These are phyloP conservation scores for Acleris holmiana DNA, from an alignment of 2,888 invertebrate species.

Conservation along the genomic window DNA sequence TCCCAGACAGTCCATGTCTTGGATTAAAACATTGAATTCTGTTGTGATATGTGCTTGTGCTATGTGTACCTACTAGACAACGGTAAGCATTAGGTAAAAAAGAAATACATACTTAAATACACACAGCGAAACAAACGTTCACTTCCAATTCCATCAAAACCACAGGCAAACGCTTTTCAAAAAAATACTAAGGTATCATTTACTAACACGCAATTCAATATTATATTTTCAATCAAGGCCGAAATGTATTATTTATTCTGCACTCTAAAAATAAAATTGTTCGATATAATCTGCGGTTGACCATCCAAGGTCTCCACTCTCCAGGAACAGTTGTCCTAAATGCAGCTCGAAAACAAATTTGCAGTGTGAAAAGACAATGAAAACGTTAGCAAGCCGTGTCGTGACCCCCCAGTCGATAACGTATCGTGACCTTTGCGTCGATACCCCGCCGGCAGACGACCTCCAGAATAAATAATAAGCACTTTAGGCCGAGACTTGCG, in stretches of 20 bases:
- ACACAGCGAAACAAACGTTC: too few relatives aligned
- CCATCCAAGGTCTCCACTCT: background rate
- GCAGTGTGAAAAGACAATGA: conserved; percentile 26
- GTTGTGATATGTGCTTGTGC: too few relatives aligned
- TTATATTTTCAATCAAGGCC: background rate
- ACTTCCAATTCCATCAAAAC: too few relatives aligned
- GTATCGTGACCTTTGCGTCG: conserved; percentile 36
- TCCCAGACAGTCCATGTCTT: too few relatives aligned
- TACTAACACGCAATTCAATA: conserved; percentile 3
- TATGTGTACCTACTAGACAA: too few relatives aligned
- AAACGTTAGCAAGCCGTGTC: conserved; percentile 29
- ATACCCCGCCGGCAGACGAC: conserved; percentile 19
- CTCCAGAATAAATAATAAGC: conserved; percentile 9
- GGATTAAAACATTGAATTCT: too few relatives aligned
- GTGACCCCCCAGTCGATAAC: conserved; percentile 36
- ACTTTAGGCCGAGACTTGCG: background rate
- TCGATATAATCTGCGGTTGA: too few relatives aligned
- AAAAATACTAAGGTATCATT: too few relatives aligned
- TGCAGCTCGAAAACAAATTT: background rate
- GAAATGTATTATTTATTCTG: background rate
- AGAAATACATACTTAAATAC: too few relatives aligned
- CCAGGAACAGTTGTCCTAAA: background rate
- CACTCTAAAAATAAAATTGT: too few relatives aligned
- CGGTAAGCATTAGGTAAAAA: too few relatives aligned
- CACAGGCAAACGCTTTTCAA: too few relatives aligned